phyloP scores from a whole-genome alignment of 2,888 invertebrate species.

The Watsonalla binaria region DNA sequence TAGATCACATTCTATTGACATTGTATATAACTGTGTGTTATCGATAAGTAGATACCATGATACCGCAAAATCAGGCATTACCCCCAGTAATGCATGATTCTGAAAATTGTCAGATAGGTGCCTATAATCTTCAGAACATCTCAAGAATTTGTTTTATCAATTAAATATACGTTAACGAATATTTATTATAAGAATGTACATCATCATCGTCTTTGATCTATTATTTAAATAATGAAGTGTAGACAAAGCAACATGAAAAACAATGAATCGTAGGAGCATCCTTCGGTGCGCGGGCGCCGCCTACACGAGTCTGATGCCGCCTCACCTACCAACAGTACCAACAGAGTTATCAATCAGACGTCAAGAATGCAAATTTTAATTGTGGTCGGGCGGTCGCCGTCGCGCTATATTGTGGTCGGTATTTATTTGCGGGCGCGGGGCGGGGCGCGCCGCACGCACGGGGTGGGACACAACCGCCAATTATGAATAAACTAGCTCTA shows the following conservation, averaged over 20 bases:
- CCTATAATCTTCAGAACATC: too few relatives aligned
- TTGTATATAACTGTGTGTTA: too few relatives aligned
- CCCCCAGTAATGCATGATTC: too few relatives aligned
- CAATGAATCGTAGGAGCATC: constrained; percentile 2
- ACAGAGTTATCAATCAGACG: constrained; percentile 71
- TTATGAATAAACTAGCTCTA: constrained; percentile 75
- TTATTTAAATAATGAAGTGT: background rate
- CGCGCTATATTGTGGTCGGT: constrained; percentile 59
- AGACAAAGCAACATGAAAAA: background rate
- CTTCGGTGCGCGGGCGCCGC: constrained; percentile 13
- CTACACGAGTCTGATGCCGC: constrained; percentile 51
- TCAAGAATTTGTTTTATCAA: too few relatives aligned
- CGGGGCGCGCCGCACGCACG: constrained; percentile 44
- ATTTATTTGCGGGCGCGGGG: constrained; percentile 57
- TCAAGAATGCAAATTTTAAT: constrained; percentile 74
- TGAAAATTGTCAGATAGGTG: too few relatives aligned
- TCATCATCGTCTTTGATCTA: background rate
- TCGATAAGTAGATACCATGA: too few relatives aligned
- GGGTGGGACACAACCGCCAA: constrained; percentile 65
- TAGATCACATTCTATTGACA: too few relatives aligned
- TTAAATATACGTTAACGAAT: background rate
- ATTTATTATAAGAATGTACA: background rate
- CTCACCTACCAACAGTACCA: constrained; percentile 41
- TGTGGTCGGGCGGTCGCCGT: constrained; percentile 52
- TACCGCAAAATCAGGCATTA: too few relatives aligned